Evolutionary conservation across 2,888 invertebrate species (phyloP).

Genomic region (Platycheirus rosarum): DNA sequence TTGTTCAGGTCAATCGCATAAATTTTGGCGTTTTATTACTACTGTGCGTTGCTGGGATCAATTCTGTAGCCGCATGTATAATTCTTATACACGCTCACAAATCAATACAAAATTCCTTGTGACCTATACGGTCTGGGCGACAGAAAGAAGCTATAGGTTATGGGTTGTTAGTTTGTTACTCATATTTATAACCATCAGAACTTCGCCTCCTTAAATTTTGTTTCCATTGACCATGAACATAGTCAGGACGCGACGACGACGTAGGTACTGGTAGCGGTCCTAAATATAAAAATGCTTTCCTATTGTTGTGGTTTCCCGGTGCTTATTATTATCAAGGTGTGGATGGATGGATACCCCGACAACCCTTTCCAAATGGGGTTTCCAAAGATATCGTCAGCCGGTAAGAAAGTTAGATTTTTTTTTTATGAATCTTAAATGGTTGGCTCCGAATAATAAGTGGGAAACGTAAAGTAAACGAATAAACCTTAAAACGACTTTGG

Average conservation of each 20-base stretch:
- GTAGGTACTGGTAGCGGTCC: conserved; percentile 65
- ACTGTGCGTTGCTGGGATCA: conserved; percentile 75
- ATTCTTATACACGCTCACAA: conserved; percentile 64
- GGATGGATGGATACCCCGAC: conserved; percentile 49
- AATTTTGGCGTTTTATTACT: conserved; percentile 75
- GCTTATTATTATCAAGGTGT: conserved; percentile 60
- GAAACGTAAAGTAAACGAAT: conserved; percentile 24
- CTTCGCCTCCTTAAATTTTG: conserved; percentile 40
- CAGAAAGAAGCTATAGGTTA: conserved; percentile 21
- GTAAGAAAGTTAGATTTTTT: conserved; percentile 33
- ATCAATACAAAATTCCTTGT: conserved; percentile 66
- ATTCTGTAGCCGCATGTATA: conserved; percentile 74
- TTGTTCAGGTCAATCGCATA: conserved; percentile 71
- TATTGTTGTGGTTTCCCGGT: conserved; percentile 70
- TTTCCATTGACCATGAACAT: conserved; percentile 34
- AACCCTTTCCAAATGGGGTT: conserved; percentile 42
- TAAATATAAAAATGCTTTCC: conserved; percentile 63
- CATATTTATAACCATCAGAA: conserved; percentile 65
- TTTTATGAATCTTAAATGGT: conserved; percentile 42
- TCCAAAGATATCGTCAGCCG: conserved; percentile 18
- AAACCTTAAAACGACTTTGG: conserved; percentile 50
- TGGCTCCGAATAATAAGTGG: conserved; percentile 50
- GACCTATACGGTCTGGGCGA: conserved; percentile 57
- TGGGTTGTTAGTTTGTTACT: conserved; percentile 45
- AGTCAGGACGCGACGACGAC: not conserved